phyloP scores from a whole-genome alignment of 1,140 invertebrate genomes.

The Charaxes varanes region DNA sequence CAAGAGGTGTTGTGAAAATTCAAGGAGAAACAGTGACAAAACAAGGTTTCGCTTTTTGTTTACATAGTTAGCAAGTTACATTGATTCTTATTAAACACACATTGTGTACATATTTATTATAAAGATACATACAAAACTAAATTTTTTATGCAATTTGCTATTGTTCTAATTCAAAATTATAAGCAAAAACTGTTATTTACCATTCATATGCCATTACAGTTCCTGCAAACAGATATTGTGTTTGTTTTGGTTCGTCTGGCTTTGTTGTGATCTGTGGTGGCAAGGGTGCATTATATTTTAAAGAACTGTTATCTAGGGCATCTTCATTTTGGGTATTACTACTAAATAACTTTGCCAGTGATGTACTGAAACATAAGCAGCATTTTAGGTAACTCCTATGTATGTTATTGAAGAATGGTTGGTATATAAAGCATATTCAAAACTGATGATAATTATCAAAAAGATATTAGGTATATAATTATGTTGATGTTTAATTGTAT shows the following conservation, averaged over 20 bases:
- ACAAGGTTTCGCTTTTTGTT: no score
- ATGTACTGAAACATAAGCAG: constrained; percentile 40
- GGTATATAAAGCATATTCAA: no score
- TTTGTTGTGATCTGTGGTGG: constrained; percentile 26
- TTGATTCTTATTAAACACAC: no score
- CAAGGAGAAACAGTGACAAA: no score
- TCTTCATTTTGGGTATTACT: constrained; percentile 22
- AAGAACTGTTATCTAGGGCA: constrained; percentile 33
- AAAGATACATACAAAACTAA: no score
- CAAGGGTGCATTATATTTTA: constrained; percentile 50
- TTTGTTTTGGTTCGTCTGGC: constrained; percentile 33
- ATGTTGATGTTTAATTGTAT: not conserved
- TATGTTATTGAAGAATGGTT: no score
- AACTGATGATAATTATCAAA: no score
- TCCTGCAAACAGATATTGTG: constrained; percentile 45
- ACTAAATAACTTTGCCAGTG: constrained; percentile 52
- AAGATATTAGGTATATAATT: no score
- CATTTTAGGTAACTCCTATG: no score
- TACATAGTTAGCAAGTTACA: no score
- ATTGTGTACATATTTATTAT: no score
- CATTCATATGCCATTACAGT: constrained; percentile 50
- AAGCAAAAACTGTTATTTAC: constrained; percentile 29
- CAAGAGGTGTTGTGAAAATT: no score
- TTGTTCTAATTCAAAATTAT: not conserved
- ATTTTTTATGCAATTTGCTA: not conserved